Percentiles rank a stretch among this genome's conserved stretches.
These are phyloP conservation scores for Anneissia japonica DNA, from an alignment of 35 echinoderm and acorn worm species.

Conservation along the genomic window DNA sequence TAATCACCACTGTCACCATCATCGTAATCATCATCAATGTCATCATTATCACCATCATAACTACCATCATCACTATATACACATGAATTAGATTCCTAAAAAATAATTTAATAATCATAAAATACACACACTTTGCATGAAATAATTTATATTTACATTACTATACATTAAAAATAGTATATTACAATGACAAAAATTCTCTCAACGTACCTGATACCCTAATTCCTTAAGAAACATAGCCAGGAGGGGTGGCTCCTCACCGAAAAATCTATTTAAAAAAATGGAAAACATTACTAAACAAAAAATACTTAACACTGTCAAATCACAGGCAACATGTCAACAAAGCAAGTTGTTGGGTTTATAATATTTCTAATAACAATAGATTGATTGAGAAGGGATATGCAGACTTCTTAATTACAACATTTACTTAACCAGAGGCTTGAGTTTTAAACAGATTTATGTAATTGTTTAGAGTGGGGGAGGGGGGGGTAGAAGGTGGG, in stretches of 20 bases:
- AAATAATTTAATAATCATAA: background rate
- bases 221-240: slow-evolving; percentile 72
- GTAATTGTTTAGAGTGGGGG: no score
- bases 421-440: no score
- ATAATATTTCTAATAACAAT: no score
- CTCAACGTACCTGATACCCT: slow-evolving; percentile 78
- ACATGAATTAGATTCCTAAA: background rate
- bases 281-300: slow-evolving; percentile 19
- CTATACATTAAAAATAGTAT: background rate
- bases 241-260: slow-evolving; percentile 85
- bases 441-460: no score
- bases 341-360: no score
- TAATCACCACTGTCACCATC: no score
- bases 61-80: background rate
- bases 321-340: no score
- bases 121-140: background rate
- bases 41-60: background rate
- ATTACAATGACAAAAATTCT: background rate
- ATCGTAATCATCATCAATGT: background rate
- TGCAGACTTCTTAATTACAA: no score
- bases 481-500: no score
- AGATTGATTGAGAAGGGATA: no score
- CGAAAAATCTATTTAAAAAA: slow-evolving; percentile 85
- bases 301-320: background rate
- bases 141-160: background rate